These are phyloP conservation scores for Chrysolina americana DNA, from an alignment of 2,888 invertebrate species.

Conservation along the genomic window DNA sequence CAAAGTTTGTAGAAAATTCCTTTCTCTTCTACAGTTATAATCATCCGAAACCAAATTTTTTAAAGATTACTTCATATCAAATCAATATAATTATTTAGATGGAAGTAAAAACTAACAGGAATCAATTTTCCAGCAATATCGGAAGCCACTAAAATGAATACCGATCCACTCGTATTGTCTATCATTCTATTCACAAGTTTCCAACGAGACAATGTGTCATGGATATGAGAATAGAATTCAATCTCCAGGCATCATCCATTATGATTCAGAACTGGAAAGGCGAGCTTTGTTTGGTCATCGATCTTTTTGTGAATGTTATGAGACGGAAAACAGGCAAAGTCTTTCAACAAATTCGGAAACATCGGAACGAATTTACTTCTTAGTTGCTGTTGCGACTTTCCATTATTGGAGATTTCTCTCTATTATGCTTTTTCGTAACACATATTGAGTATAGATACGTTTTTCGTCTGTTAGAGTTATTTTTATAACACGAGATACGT, in stretches of 20 bases:
- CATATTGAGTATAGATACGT: no score
- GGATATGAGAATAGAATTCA: slow-evolving; percentile 5
- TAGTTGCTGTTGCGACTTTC: not conserved
- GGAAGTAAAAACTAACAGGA: not conserved
- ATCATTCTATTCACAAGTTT: slow-evolving; percentile 14
- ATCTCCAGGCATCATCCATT: slow-evolving; percentile 12
- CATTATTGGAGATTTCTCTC: not conserved
- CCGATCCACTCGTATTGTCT: slow-evolving; percentile 1
- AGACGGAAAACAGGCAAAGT: not conserved
- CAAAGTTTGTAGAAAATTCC: no score
- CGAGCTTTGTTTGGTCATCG: not conserved
- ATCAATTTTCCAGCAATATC: not conserved
- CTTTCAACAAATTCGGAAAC: slow-evolving; percentile 4
- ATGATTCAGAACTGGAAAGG: slow-evolving; percentile 6
- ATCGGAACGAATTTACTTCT: not conserved
- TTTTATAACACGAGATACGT: no score
- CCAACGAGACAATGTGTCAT: not conserved
- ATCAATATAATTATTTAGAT: not conserved
- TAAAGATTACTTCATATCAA: not conserved
- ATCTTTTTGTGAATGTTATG: not conserved
- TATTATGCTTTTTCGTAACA: not conserved
- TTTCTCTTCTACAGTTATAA: no score
- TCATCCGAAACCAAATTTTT: no score
- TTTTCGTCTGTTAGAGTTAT: no score
- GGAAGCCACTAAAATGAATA: slow-evolving; percentile 2